These are phyloP conservation scores for Microctenopoma stevenorrisi DNA, from an alignment of 2,797 vertebrate species.

Conservation along the genomic window DNA sequence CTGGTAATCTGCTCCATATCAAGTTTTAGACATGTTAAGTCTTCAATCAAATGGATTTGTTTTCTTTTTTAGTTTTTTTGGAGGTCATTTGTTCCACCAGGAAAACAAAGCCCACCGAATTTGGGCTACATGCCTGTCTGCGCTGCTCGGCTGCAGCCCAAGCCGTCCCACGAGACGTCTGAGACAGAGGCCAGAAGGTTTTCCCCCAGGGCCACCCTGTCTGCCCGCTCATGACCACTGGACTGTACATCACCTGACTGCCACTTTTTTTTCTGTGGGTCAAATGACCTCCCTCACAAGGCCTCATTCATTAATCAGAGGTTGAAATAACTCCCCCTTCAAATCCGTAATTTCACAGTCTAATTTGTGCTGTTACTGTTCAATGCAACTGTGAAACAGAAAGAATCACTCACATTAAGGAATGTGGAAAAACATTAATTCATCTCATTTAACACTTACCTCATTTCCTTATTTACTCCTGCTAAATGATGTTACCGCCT, in stretches of 20 bases:
- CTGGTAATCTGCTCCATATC: not conserved
- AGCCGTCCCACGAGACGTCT: slow-evolving; percentile 11
- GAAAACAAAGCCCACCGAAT: slow-evolving; percentile 15
- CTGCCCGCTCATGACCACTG: slow-evolving; percentile 57
- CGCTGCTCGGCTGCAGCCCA: not conserved
- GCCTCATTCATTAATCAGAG: slow-evolving; percentile 60
- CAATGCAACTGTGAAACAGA: not conserved
- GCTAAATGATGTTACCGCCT: no score
- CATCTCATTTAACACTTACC: no score
- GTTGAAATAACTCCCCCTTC: slow-evolving; percentile 12
- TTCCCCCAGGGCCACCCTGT: not conserved
- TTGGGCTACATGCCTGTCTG: not conserved
- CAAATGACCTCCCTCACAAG: slow-evolving; percentile 56
- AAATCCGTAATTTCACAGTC: slow-evolving; percentile 6
- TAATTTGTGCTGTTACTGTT: not conserved
- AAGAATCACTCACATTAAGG: not conserved
- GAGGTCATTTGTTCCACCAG: not conserved
- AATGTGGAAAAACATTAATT: not conserved
- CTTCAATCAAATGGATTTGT: slow-evolving; percentile 13
- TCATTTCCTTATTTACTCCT: no score
- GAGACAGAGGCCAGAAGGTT: slow-evolving; percentile 44
- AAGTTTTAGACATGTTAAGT: not conserved
- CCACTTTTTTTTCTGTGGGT: slow-evolving; percentile 34
- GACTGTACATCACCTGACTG: slow-evolving; percentile 71
- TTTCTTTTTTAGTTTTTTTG: slow-evolving; percentile 20